Evolutionary conservation across 2,113 vertebrate species (phyloP), one percentile per base, ranked within the genome.

Genomic region (Myiozetetes cayanensis): DNA sequence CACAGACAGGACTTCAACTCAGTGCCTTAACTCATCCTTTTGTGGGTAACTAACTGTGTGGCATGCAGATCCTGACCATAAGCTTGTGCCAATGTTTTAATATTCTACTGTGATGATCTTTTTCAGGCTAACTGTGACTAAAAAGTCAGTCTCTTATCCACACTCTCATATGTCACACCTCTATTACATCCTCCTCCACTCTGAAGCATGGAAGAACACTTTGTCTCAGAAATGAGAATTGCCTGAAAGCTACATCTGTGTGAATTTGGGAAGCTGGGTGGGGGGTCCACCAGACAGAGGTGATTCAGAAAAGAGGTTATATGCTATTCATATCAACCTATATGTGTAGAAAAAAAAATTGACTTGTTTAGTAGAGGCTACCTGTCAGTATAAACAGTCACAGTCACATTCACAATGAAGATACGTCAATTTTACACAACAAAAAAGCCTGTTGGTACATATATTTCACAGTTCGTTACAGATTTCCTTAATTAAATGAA

Each of bases 401-500:
- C 71, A 84, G 62, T 50, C 4, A 2, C 30, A 46, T 46, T 80
- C 70, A n/a, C 76, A 66, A 71, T 35, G 63, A 78, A 84, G 85
- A 87, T 24, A 39, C 0, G 0, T 30, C 47, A 8, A 19, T 55
- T 91, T 85, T 90, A 55, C 66, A 50, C 52, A 68, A 80, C 37
- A 56, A 53, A 85, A 68, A 76, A 80, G 33, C 30, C 83, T 95
- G 35, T 58, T 47, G 81, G 82, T 78, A 95, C 62, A 27, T 76
- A 77, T 19, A 39, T 89, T 85, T 93, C 85, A 85, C 85, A 84
- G 63, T 90, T 96, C 4, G 2, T 88, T 94, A 86, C 78, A 83
- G 93, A 87, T 96, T 97, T 96, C 94, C 93, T 93, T 97, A 97
- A 97, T 98, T 97, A 97, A 97, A 97, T 88, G 67, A 96, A 95